Percentiles rank a stretch among this genome's conserved stretches.
Evolutionary conservation across 2,888 invertebrate species (phyloP).

Genomic region (Euzetes globulus): DNA sequence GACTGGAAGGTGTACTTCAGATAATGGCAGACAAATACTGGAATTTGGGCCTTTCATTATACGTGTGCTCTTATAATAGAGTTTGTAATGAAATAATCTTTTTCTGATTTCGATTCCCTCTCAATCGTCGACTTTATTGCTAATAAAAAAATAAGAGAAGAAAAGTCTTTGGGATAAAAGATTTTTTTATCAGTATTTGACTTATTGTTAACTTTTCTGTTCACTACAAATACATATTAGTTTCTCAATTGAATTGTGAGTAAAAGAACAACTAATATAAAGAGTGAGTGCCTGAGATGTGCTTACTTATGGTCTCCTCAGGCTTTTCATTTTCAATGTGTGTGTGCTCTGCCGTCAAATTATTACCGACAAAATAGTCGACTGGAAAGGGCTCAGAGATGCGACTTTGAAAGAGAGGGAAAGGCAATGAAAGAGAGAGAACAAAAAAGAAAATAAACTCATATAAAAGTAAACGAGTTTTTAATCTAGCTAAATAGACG

Average conservation of each 20-base stretch:
- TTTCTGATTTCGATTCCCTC: neutral
- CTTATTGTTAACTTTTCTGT: neutral
- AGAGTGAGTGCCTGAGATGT: neutral
- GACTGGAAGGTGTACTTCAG: too few relatives aligned
- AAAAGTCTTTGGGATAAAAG: constrained; percentile 4
- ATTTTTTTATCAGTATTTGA: constrained; percentile 3
- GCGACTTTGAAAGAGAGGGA: neutral
- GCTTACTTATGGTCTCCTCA: constrained; percentile 13
- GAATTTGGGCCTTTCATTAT: too few relatives aligned
- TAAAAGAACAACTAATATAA: neutral
- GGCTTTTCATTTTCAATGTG: neutral
- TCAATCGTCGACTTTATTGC: neutral
- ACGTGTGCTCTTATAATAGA: neutral
- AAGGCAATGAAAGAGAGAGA: neutral
- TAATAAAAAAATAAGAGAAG: neutral
- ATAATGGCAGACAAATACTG: too few relatives aligned
- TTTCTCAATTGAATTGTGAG: neutral
- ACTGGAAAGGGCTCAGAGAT: neutral
- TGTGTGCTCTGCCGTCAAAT: neutral
- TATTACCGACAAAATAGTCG: constrained; percentile 10
- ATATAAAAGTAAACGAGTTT: constrained; percentile 31
- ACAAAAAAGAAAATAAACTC: constrained; percentile 26
- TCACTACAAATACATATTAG: constrained; percentile 1
- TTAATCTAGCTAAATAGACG: constrained; percentile 30
- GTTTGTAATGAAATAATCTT: constrained; percentile 8